These are phyloP conservation scores for Caenorhabditis sp. DNA, from an alignment of 2,888 invertebrate genomes.

Conservation along the genomic window DNA sequence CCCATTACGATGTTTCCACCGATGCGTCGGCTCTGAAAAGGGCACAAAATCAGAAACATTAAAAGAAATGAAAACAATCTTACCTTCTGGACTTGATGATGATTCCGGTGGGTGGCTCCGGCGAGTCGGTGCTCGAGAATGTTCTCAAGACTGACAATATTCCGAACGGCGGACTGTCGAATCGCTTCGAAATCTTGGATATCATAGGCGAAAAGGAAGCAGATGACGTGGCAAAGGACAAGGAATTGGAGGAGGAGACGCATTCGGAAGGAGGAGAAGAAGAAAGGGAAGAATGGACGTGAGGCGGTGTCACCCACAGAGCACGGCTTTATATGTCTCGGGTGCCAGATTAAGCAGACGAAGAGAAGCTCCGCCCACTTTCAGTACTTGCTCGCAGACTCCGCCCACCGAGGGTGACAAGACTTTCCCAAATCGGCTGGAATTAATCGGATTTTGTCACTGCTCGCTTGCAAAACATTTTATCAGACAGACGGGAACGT, in stretches of 20 bases:
- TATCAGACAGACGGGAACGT: constrained; percentile 4
- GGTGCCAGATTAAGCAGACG: constrained; percentile 44
- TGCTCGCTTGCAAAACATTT: constrained; percentile 16
- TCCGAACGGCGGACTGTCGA: constrained; percentile 36
- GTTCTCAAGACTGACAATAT: constrained; percentile 41
- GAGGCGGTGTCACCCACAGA: constrained; percentile 44
- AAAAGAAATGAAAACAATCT: neutral
- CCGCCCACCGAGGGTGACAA: constrained; percentile 28
- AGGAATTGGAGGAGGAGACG: constrained; percentile 25
- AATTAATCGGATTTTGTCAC: constrained; percentile 39
- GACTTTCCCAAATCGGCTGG: too few relatives aligned
- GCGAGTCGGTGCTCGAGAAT: constrained; percentile 34
- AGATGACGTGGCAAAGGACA: constrained; percentile 42
- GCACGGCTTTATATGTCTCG: constrained; percentile 49
- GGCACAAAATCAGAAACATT: neutral
- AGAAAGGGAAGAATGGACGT: constrained; percentile 1
- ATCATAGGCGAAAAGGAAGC: constrained; percentile 32
- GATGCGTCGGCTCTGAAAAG: constrained; percentile 50
- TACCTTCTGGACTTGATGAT: constrained; percentile 38
- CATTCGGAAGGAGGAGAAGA: constrained; percentile 4
- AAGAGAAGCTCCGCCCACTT: constrained; percentile 18
- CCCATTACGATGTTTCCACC: constrained; percentile 58
- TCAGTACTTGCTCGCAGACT: constrained; percentile 34
- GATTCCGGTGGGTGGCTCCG: constrained; percentile 12
- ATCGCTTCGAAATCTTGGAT: constrained; percentile 39